Conservation (phyloP, 2,113 vertebrate genomes). For the Columbina picui region DNA sequence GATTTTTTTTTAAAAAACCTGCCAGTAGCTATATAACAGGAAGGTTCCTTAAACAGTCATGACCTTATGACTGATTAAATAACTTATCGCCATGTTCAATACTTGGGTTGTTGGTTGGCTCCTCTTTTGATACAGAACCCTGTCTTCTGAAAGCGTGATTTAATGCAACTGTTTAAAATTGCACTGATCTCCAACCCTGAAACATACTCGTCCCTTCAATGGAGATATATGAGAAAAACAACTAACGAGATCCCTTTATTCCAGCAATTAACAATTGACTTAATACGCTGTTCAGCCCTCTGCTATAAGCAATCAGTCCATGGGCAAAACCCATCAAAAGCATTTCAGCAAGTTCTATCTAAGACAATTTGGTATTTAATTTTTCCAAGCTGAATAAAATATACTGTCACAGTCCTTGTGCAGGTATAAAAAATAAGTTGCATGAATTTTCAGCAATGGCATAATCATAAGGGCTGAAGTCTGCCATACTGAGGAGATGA, state of each 20-base stretch:
- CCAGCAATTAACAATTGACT: slow-evolving; percentile 33
- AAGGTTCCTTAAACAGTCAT: neutral
- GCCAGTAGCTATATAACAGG: neutral
- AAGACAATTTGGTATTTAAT: neutral
- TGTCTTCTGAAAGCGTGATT: neutral
- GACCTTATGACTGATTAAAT: neutral
- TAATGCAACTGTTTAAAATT: neutral
- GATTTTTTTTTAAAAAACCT: neutral
- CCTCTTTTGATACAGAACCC: neutral
- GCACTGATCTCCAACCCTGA: neutral
- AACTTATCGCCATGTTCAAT: neutral
- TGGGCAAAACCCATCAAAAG: slow-evolving; percentile 33
- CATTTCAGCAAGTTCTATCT: neutral
- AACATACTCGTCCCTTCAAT: neutral
- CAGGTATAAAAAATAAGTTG: neutral
- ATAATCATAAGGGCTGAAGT: neutral
- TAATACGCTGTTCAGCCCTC: neutral
- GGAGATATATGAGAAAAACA: slow-evolving; percentile 5
- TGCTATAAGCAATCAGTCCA: neutral
- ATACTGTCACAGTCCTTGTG: neutral
- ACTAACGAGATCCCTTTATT: slow-evolving; percentile 22
- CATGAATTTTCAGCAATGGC: neutral
- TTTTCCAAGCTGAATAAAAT: neutral
- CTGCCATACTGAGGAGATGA: neutral
- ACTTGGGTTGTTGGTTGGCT: neutral